A percentile compares a stretch with the other conserved stretches of the same genome.
phyloP scores from a whole-genome alignment of 2,797 vertebrate genomes.

The Phyllotis vaccarum region DNA sequence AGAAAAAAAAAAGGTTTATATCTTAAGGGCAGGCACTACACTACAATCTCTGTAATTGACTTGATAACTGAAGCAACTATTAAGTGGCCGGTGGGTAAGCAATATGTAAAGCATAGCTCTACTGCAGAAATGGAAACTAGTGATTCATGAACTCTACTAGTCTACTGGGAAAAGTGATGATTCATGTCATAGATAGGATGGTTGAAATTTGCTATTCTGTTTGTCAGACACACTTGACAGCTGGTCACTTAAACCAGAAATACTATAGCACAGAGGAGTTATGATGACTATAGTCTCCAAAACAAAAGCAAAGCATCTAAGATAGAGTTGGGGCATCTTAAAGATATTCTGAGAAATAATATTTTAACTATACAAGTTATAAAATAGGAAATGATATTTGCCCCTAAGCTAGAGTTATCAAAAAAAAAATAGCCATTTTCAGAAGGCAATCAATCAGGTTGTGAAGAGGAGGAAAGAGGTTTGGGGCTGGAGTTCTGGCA shows the following conservation, averaged over 20 bases:
- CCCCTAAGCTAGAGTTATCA: background rate
- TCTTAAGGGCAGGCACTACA: background rate
- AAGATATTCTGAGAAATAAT: background rate
- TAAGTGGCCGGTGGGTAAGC: background rate
- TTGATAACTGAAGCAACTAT: background rate
- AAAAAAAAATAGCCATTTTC: constrained; percentile 1
- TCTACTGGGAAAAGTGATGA: background rate
- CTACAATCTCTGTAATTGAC: background rate
- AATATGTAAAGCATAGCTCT: background rate
- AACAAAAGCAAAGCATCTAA: background rate
- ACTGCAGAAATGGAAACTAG: too few species aligned
- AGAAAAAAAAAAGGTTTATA: background rate
- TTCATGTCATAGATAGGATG: background rate
- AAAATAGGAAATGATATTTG: background rate
- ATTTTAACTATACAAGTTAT: background rate
- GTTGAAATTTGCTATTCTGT: background rate
- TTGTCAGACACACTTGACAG: background rate
- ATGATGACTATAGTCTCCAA: background rate
- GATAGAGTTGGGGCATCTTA: background rate
- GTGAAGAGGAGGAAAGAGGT: background rate
- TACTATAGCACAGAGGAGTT: background rate
- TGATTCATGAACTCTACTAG: too few species aligned
- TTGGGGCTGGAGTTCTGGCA: background rate
- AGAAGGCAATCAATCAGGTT: background rate
- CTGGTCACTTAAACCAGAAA: background rate